Evolutionary conservation across 2,113 vertebrate genomes (phyloP), one percentile per base, ranked within the genome.

Genomic region (Talpa occidentalis): DNA sequence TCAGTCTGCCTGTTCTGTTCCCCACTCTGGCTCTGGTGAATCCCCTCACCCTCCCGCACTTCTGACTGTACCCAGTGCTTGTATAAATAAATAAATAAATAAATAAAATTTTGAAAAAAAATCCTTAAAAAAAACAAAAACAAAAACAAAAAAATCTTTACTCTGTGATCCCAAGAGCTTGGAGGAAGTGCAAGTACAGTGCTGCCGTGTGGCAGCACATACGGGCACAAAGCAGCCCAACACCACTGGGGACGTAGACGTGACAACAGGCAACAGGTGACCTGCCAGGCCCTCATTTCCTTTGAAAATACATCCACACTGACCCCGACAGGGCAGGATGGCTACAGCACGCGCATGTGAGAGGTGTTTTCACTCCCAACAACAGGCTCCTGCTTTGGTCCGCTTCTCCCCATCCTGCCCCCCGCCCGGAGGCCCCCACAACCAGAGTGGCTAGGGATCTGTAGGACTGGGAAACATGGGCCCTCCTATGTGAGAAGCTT

Each of bases 401-500:
- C 17, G 84, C 35, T 66, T 22, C 59, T 26, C 17, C 44, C 49
- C 22, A 15, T 47, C n/a, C 40, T 15, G 19, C 6, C 19, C 11
- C 35, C 30, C 35, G 3, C 24, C 56, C 11, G 2, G 35, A 44
- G 11, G 47, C 11, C 14, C 32, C 60, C 1, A 22, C 17, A 30
- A 7, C 11, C 16, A 0, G 2, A 40, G 84, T 35, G 88, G 11
- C 32, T 5, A 2, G 35, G 40, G 15, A 12, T 10, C 81, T 24
- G 9, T 32, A 12, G 21, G 49, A 28, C 1, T 12, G 10, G 12
- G 5, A 47, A 37, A n/a, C 0, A 0, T 1, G 0, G 54, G 19
- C 8, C 37, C 52, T 37, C 62, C 54, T 40, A 14, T 1, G 5
- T 10, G 5, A 42, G 30, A 76, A 56, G 24, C 62, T 67, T 9